Evolutionary conservation across 1,140 invertebrate species (phyloP).

Genomic region (Diabrotica virgifera): DNA sequence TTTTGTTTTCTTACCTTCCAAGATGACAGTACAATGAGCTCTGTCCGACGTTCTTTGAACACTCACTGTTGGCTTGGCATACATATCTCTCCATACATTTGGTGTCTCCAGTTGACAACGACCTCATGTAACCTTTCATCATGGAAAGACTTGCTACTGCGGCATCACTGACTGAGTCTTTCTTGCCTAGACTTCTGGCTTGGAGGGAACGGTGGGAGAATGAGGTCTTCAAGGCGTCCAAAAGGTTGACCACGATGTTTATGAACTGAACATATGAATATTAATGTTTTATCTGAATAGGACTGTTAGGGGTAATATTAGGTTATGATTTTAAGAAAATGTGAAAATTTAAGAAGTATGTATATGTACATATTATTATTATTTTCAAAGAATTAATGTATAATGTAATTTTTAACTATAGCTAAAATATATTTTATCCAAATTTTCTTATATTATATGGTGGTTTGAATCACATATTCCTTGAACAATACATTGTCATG

Average conservation of each 20-base stretch:
- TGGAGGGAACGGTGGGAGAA: constrained; percentile 84
- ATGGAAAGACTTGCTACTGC: constrained; percentile 80
- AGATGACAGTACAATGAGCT: constrained; percentile 87
- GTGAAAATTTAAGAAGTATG: too few species aligned
- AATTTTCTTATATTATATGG: too few species aligned
- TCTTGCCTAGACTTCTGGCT: constrained; percentile 76
- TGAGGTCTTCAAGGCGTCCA: constrained; percentile 86
- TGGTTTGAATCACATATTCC: too few species aligned
- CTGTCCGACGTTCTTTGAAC: constrained; percentile 75
- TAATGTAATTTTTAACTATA: too few species aligned
- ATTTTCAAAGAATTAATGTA: too few species aligned
- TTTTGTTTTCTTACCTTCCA: constrained; percentile 80
- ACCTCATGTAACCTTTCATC: constrained; percentile 83
- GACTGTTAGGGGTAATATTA: too few species aligned
- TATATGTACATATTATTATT: too few species aligned
- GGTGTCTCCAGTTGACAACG: constrained; percentile 76
- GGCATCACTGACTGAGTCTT: constrained; percentile 82
- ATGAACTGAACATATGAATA: constrained; percentile 66
- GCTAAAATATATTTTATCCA: too few species aligned
- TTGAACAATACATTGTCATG: too few species aligned
- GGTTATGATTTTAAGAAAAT: too few species aligned
- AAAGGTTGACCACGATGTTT: constrained; percentile 83
- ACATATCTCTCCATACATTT: constrained; percentile 77
- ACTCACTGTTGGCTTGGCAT: constrained; percentile 86
- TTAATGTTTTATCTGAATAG: too few species aligned